Conservation (phyloP, 2,113 vertebrate species). For the Cyphomyrus discorhynchus region DNA sequence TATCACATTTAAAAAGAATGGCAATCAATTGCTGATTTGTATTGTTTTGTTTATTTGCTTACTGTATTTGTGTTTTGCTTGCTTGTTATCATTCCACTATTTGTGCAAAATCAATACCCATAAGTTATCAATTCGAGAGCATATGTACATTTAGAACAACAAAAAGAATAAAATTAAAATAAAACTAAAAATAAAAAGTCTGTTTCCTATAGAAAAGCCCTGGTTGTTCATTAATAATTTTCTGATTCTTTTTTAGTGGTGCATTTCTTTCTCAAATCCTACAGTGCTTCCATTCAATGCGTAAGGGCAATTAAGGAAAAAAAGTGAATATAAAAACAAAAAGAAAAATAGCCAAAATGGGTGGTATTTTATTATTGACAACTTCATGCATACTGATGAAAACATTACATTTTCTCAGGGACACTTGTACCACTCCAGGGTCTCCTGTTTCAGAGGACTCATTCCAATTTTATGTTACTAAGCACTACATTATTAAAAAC, state of each 20-base stretch:
- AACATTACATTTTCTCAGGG: neutral
- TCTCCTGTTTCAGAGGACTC: neutral
- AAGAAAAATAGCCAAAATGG: neutral
- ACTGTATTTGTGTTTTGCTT: neutral
- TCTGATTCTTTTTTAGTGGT: neutral
- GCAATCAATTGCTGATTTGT: neutral
- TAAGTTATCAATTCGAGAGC: neutral
- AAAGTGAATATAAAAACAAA: neutral
- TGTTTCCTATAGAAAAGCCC: neutral
- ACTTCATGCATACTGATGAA: neutral
- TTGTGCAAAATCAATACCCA: neutral
- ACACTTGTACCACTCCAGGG: neutral
- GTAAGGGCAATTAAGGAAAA: neutral
- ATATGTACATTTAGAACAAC: neutral
- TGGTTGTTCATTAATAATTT: neutral
- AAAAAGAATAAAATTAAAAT: neutral
- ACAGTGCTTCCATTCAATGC: neutral
- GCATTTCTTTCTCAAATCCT: neutral
- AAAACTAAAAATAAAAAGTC: neutral
- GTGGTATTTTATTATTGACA: neutral
- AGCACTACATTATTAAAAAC: neutral
- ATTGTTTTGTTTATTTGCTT: neutral
- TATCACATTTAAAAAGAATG: neutral
- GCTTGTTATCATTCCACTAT: neutral
- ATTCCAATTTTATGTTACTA: neutral